phyloP scores from a whole-genome alignment of 2,113 vertebrate genomes.

The Daubentonia madagascariensis region DNA sequence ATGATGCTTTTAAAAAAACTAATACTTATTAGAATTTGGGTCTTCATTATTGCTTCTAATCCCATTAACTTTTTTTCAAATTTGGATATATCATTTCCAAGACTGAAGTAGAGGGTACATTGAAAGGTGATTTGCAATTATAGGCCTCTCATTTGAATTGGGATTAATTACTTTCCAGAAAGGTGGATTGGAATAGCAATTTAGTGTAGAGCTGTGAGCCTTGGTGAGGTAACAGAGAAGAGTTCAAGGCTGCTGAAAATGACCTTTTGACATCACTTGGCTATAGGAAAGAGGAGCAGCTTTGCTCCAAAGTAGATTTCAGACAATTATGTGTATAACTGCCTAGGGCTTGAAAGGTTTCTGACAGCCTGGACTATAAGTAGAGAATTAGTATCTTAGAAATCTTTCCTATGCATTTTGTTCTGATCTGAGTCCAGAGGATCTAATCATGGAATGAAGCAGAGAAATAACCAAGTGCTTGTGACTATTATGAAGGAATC shows the following conservation, averaged over 20 bases:
- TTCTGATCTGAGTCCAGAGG: background rate
- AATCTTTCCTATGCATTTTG: background rate
- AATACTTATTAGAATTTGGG: slow-evolving; percentile 29
- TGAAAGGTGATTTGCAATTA: slow-evolving; percentile 46
- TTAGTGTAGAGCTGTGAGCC: background rate
- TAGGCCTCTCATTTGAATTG: slow-evolving; percentile 17
- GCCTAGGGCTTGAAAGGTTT: background rate
- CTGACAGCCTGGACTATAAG: background rate
- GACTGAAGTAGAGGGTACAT: background rate
- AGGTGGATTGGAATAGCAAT: background rate
- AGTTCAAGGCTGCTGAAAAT: background rate
- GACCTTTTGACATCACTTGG: background rate
- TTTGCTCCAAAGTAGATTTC: slow-evolving; percentile 29
- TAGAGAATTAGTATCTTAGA: background rate
- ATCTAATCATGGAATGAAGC: background rate
- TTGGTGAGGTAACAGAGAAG: background rate
- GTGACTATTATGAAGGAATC: background rate
- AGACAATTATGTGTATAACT: background rate
- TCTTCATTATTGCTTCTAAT: slow-evolving; percentile 20
- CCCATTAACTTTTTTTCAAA: slow-evolving; percentile 33
- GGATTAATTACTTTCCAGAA: slow-evolving; percentile 35
- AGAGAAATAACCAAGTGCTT: background rate
- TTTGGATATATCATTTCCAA: slow-evolving; percentile 33
- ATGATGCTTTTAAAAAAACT: slow-evolving; percentile 16
- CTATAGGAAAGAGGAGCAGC: background rate